Evolutionary conservation across 2,113 vertebrate species (phyloP).

Genomic region (Cephalopholis sonnerati): DNA sequence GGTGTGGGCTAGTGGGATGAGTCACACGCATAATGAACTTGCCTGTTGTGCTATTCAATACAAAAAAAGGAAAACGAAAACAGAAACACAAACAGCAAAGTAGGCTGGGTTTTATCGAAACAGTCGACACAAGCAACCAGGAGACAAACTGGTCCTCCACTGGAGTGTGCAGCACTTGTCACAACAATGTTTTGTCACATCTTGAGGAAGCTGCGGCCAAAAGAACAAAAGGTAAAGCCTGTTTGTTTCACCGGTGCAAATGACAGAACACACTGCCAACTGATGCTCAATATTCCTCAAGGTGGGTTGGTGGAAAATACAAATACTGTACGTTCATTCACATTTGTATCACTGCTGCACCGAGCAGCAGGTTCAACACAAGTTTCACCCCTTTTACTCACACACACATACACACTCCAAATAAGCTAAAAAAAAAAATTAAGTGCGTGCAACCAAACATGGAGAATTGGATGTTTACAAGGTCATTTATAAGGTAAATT

Average conservation of each 20-base stretch:
- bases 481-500: constrained; percentile 55
- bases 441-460: constrained; percentile 32
- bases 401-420: not conserved
- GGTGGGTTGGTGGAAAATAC: not conserved
- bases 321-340: constrained; percentile 30
- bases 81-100: constrained; percentile 79
- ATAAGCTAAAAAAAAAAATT: not conserved
- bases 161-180: constrained; percentile 64
- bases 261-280: not conserved
- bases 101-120: constrained; percentile 74
- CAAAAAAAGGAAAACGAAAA: constrained; percentile 75
- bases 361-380: constrained; percentile 13
- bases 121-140: constrained; percentile 56
- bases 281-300: constrained; percentile 32
- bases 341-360: constrained; percentile 22
- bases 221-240: constrained; percentile 42
- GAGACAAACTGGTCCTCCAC: constrained; percentile 64
- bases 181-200: constrained; percentile 64
- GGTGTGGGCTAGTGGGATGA: constrained; percentile 86
- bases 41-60: constrained; percentile 86
- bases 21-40: constrained; percentile 87
- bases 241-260: constrained; percentile 43
- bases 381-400: constrained; percentile 14
- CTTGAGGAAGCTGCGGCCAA: constrained; percentile 38
- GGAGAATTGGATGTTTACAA: constrained; percentile 51